phyloP scores from a whole-genome alignment of 2,888 invertebrate species.

The Ephialtes manifestator region DNA sequence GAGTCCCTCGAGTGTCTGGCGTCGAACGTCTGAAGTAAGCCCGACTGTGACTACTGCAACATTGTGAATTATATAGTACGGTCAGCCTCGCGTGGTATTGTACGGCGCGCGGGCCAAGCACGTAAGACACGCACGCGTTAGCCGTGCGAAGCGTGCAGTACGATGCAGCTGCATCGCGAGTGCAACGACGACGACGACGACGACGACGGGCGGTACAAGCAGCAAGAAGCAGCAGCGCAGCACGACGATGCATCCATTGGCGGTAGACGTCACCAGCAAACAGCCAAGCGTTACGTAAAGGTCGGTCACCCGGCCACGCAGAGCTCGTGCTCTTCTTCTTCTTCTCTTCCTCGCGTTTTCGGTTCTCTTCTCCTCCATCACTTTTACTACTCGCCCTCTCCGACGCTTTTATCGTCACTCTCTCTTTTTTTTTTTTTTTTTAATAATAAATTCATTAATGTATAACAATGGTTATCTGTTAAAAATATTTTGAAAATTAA shows the following conservation, averaged over 20 bases:
- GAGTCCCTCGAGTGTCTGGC: not conserved
- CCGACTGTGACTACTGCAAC: slow-evolving; percentile 15
- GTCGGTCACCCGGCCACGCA: slow-evolving; percentile 85
- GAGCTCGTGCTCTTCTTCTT: slow-evolving; percentile 71
- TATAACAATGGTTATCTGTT: no score
- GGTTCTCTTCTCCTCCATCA: slow-evolving; percentile 47
- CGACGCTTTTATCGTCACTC: not conserved
- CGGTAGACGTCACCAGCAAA: slow-evolving; percentile 74
- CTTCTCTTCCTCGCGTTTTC: slow-evolving; percentile 58
- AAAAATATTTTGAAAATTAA: no score
- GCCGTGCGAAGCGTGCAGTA: slow-evolving; percentile 10
- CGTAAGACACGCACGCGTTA: slow-evolving; percentile 53
- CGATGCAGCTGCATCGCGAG: slow-evolving; percentile 60
- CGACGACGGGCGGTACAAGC: slow-evolving; percentile 17
- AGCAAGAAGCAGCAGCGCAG: slow-evolving; percentile 36
- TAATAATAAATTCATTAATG: not conserved
- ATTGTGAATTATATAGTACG: slow-evolving; percentile 41
- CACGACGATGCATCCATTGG: slow-evolving; percentile 65
- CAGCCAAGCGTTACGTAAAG: slow-evolving; percentile 85
- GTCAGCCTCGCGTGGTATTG: slow-evolving; percentile 51
- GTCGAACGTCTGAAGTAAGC: not conserved
- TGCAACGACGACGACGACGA: slow-evolving; percentile 16
- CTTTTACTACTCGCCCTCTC: slow-evolving; percentile 18
- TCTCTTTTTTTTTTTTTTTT: not conserved
- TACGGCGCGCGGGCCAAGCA: slow-evolving; percentile 56